Evolutionary conservation across 2,113 vertebrate species (phyloP), one percentile per base, ranked within the genome.

Genomic region (Tenrec ecaudatus): DNA sequence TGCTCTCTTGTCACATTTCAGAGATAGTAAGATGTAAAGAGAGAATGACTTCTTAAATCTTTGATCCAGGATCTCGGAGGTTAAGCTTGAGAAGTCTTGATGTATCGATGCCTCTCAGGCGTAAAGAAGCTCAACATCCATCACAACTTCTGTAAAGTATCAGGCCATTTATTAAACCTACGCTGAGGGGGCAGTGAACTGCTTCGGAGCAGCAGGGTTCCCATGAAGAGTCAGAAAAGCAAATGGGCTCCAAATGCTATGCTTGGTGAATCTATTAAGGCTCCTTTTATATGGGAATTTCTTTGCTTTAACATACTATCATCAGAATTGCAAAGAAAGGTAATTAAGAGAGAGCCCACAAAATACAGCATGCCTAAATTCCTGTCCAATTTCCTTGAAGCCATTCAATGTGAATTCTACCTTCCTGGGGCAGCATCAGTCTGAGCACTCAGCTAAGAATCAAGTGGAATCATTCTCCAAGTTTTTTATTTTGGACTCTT

Each of bases 1-100:
- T 77, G 22, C 31, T 79, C 29, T 40, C 23, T 80, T 57, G 69
- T 40, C 12, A 14, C 6, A 40, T 31, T 29, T 47, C 66, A 62
- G 80, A 66, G 31, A 84, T 20, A 73, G 16, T 27, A 76, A 92
- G 36, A 53, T 66, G 15, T 60, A n/a, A 33, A 92, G 36, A 29
- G 9, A 71, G 22, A 14, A 23, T 29, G n/a, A 20, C 62, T 76
- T 88, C 38, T 60, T 43, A 53, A 57, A 17, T 68, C 79, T 73
- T 89, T 89, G 66, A 86, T 53, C n/a, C 27, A 68, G 43, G 57
- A n/a, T 87, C 53, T 29, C 47, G 60, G 53, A 36, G 92, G 71
- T 60, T 62, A 88, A 88, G 81, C 86, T 75, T 92, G 43, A 82
- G 75, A 94, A 82, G n/a, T 17, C 20, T n/a, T 53, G 23, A 80